Percentiles rank a stretch among this genome's conserved stretches.
Conservation (phyloP, 1,140 invertebrate species). For the Aphaenogaster rudis region DNA sequence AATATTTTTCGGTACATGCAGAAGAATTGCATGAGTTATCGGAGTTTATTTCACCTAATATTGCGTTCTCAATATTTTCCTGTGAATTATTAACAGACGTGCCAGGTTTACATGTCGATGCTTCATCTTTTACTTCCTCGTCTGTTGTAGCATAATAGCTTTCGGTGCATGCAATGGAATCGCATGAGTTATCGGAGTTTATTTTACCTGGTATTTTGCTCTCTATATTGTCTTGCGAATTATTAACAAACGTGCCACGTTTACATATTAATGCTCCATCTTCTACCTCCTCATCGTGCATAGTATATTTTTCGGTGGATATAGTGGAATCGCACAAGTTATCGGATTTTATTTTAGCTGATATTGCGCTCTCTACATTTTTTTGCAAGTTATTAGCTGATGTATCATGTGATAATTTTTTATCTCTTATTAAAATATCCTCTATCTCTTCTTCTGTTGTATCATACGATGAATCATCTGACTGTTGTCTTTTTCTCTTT, state of each 20-base stretch:
- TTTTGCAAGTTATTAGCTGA: not conserved
- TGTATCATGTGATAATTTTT: not conserved
- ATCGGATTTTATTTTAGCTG: not conserved
- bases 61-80: not conserved
- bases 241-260: not conserved
- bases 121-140: no score
- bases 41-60: not conserved
- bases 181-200: no score
- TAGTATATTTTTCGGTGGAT: not conserved
- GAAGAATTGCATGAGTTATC: not conserved
- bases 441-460: not conserved
- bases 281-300: not conserved
- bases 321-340: not conserved
- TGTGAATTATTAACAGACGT: not conserved
- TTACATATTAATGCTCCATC: not conserved
- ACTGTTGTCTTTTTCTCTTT: not conserved
- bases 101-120: not conserved
- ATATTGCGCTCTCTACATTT: not conserved
- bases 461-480: not conserved
- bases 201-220: not conserved
- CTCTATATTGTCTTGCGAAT: not conserved
- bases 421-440: not conserved
- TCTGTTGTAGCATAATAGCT: no score
- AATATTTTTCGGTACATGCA: no score
- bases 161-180: no score